A percentile compares a stretch with the other conserved stretches of the same genome.
Conservation (phyloP, 2,797 vertebrate species). For the Eulemur mongoz region DNA sequence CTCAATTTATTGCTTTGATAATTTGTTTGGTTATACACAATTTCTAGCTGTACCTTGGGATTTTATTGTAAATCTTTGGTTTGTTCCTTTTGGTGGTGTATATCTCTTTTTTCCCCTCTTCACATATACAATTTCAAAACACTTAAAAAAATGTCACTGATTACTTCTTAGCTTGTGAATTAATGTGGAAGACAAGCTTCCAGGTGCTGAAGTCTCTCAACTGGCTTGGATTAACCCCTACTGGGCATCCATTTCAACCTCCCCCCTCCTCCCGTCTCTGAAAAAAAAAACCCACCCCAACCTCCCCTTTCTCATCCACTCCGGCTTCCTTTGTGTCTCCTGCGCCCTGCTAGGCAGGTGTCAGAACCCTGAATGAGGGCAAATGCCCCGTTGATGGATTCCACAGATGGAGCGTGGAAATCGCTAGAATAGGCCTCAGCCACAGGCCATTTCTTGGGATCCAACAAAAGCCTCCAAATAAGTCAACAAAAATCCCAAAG, state of each 20-base stretch:
- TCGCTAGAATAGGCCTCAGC: slow-evolving; percentile 95
- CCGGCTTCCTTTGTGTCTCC: slow-evolving; percentile 89
- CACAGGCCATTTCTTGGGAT: slow-evolving; percentile 92
- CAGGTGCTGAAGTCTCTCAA: slow-evolving; percentile 92
- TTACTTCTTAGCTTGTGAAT: slow-evolving; percentile 71
- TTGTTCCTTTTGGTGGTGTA: background rate
- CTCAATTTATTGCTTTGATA: background rate
- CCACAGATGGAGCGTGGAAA: slow-evolving; percentile 99
- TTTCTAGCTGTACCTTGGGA: background rate
- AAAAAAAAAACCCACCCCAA: slow-evolving; percentile 27
- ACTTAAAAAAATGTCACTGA: background rate
- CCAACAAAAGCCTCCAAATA: slow-evolving; percentile 95
- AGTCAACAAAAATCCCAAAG: slow-evolving; percentile 93
- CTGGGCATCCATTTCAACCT: slow-evolving; percentile 87
- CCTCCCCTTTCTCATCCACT: slow-evolving; percentile 86
- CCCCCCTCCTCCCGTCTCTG: slow-evolving; percentile 78
- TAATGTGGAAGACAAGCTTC: slow-evolving; percentile 82
- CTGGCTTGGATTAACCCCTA: slow-evolving; percentile 93
- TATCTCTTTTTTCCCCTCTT: background rate
- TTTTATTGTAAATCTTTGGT: background rate
- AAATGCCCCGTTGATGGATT: slow-evolving; percentile 96
- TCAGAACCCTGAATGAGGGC: slow-evolving; percentile 94
- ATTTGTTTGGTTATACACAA: background rate
- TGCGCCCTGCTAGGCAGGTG: slow-evolving; percentile 97
- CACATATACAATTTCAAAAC: background rate